Evolutionary conservation across 2,113 vertebrate species (phyloP), one percentile per base, ranked within the genome.

Genomic region (Tetrao urogallus): DNA sequence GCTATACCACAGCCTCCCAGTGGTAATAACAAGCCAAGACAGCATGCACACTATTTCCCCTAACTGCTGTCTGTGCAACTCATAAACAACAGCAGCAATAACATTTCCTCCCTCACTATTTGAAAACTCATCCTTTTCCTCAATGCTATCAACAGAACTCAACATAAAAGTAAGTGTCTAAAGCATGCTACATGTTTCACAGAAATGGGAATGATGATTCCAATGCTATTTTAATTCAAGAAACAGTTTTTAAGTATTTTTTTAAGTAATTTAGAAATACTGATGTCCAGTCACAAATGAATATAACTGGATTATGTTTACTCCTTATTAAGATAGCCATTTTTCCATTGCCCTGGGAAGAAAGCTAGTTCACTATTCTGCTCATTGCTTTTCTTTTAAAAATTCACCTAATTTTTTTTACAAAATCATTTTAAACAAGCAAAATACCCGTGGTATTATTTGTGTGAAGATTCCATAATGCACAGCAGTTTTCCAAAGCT

Each of bases 1-100:
- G 57, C 75, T 81, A 32, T 84, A 83, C 86, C 86, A 57, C 92
- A 95, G 93, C 58, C 76, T 94, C 85, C 85, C 89, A 81, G 72
- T 32, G 82, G 64, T 73, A 90, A 72, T 54, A 84, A 78, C n/a
- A 65, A 88, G 85, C 57, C 91, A 81, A 92, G 76, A 24, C 79
- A 92, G 65, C 1, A 3, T 25, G 69, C 64, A 43, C 20, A 57
- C 30, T 79, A 9, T 47, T 92, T 90, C 67, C 57, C 70, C 65
- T 75, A 91, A 81, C 75, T 79, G 64, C 82, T 71, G 10, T 25
- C 52, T 67, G 27, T 72, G 48, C 0, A 0, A 54, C 48, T 66
- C 58, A 71, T 52, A 86, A 93, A 88, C 61, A 90, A 71, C 30
- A 64, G 76, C 8, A 72, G 30, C 66, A 79, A 66, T 73, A 78